Conservation (phyloP, 2,888 invertebrate genomes). For the Thecocarcelia acutangulata region DNA sequence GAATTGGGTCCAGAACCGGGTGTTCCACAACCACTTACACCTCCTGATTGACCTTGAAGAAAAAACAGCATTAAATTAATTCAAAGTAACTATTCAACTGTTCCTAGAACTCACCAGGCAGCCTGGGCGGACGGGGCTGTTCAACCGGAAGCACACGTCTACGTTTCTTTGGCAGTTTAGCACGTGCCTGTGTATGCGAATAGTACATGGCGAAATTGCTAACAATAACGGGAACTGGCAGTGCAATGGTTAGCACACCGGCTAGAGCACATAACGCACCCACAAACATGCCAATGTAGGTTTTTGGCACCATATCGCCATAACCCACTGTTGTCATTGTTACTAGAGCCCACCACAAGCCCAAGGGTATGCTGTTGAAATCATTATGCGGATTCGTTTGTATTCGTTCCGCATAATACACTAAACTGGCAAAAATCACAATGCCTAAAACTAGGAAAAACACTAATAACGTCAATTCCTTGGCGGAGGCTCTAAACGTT, state of each 20-base stretch:
- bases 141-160: conserved; percentile 98
- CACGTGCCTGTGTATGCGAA: conserved; percentile 97
- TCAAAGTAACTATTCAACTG: not conserved
- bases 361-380: conserved; percentile 98
- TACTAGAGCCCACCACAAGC: conserved; percentile 99
- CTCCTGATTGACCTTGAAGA: conserved; percentile 79
- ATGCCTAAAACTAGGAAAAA: conserved; percentile 99
- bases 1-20: conserved; percentile 81
- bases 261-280: conserved; percentile 98
- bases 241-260: conserved; percentile 98
- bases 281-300: conserved; percentile 99
- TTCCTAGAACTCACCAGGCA: conserved; percentile 74
- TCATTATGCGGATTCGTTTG: conserved; percentile 97
- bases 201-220: conserved; percentile 99
- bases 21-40: conserved; percentile 80
- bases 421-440: conserved; percentile 98
- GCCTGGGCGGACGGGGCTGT: conserved; percentile 86
- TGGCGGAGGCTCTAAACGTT: conserved; percentile 97
- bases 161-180: conserved; percentile 99
- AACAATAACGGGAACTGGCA: conserved; percentile 99
- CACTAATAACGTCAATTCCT: conserved; percentile 96
- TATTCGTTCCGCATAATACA: conserved; percentile 98
- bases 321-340: conserved; percentile 99
- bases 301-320: conserved; percentile 99
- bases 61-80: not conserved